These are phyloP conservation scores for Melieria crassipennis DNA, from an alignment of 2,888 invertebrate species.

Conservation along the genomic window DNA sequence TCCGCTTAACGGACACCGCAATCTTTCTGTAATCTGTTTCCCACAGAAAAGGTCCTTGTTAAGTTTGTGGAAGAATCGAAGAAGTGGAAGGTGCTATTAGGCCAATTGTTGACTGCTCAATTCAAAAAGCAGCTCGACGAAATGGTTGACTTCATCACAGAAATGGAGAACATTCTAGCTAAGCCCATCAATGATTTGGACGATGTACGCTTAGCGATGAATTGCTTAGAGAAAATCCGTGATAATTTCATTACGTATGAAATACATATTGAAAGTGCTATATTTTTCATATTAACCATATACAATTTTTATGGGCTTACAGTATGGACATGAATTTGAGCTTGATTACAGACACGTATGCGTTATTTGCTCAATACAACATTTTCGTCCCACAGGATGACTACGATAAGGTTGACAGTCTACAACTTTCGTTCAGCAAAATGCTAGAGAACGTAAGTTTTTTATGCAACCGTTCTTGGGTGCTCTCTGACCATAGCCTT, in stretches of 20 bases:
- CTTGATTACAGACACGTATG: constrained; percentile 83
- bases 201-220: constrained; percentile 83
- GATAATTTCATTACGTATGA: constrained; percentile 76
- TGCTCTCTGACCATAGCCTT: neutral
- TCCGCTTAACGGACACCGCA: neutral
- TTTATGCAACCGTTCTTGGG: neutral
- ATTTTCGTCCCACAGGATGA: constrained; percentile 81
- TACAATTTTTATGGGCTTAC: constrained; percentile 22
- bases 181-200: constrained; percentile 81
- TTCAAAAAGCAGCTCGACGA: constrained; percentile 77
- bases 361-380: constrained; percentile 73
- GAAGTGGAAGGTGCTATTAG: constrained; percentile 81
- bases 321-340: constrained; percentile 79
- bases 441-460: constrained; percentile 76
- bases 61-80: constrained; percentile 79
- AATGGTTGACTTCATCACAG: constrained; percentile 80
- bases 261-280: neutral
- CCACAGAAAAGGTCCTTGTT: constrained; percentile 71
- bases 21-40: neutral
- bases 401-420: constrained; percentile 79
- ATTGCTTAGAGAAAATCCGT: constrained; percentile 78
- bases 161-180: constrained; percentile 75
- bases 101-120: constrained; percentile 73
- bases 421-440: constrained; percentile 80
- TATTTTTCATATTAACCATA: neutral